Conservation (phyloP, 2,797 vertebrate species). For the Helarctos malayanus region DNA sequence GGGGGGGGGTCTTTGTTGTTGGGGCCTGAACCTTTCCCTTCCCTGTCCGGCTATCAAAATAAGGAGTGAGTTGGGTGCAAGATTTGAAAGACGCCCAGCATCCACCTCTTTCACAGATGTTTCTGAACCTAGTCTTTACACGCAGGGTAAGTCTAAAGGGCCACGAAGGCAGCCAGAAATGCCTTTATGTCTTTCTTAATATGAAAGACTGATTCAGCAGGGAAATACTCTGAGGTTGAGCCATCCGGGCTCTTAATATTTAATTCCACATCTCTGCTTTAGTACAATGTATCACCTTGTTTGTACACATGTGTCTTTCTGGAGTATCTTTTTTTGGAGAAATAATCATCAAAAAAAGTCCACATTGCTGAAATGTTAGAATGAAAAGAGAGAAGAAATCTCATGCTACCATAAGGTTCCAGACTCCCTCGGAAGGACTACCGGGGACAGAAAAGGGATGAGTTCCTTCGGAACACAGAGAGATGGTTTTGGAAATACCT, state of each 20-base stretch:
- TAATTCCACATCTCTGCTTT: slow-evolving; percentile 6
- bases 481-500: background rate
- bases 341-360: background rate
- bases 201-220: background rate
- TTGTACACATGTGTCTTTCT: background rate
- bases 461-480: background rate
- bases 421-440: slow-evolving; percentile 30
- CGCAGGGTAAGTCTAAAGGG: background rate
- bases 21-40: background rate
- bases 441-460: background rate
- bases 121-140: background rate
- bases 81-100: background rate
- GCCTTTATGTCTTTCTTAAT: background rate
- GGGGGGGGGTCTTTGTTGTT: background rate
- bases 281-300: background rate
- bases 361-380: background rate
- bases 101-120: background rate
- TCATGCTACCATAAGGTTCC: background rate
- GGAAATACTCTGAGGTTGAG: background rate
- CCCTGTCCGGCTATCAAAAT: background rate
- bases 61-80: background rate
- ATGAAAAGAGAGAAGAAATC: slow-evolving; percentile 19
- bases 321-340: background rate
- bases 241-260: background rate
- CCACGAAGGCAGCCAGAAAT: background rate